Evolutionary conservation across 2,113 vertebrate genomes (phyloP).

Genomic region (Gavialis gangeticus): DNA sequence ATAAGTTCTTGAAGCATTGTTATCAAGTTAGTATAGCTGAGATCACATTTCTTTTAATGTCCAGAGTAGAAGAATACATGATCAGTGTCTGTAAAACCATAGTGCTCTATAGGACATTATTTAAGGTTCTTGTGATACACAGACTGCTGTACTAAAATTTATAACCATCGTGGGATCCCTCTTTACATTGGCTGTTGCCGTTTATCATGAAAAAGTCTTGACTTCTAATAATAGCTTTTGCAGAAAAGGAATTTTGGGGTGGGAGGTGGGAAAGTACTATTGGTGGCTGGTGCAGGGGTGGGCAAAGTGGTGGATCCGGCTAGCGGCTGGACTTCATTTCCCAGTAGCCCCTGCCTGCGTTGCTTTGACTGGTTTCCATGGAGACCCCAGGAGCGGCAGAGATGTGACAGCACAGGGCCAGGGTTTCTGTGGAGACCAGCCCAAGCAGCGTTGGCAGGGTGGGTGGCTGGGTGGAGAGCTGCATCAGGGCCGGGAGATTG

Average conservation of each 20-base stretch:
- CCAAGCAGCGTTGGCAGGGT: no score
- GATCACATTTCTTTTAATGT: neutral
- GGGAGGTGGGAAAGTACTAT: neutral
- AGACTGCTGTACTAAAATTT: neutral
- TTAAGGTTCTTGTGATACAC: neutral
- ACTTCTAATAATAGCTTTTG: neutral
- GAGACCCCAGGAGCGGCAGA: no score
- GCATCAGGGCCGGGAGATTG: no score
- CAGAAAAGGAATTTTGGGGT: neutral
- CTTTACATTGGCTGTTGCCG: neutral
- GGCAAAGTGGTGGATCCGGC: no score
- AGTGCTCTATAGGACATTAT: accelerated
- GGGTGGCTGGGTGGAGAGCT: no score
- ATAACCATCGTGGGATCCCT: neutral
- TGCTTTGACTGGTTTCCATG: no score
- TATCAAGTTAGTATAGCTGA: neutral
- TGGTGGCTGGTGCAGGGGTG: no score
- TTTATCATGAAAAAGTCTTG: neutral
- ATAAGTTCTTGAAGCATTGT: neutral
- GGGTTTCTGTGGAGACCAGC: no score
- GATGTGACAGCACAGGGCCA: no score
- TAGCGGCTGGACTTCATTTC: no score
- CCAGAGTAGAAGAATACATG: neutral
- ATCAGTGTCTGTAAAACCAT: neutral
- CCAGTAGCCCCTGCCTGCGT: no score